Conservation (phyloP, 2,113 vertebrate species). For the Ictidomys tridecemlineatus region DNA sequence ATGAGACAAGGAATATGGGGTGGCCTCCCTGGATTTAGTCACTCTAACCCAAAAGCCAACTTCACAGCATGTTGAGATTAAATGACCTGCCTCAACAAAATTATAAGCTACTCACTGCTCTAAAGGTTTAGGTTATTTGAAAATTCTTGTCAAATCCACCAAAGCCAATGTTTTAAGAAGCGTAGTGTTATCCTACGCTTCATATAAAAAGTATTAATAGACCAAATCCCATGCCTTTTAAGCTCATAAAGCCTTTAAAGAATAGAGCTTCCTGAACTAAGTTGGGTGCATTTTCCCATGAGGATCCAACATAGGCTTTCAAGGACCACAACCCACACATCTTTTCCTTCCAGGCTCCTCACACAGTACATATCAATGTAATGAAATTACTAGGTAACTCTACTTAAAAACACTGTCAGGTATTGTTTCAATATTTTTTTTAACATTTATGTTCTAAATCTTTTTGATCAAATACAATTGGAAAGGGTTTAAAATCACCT, state of each 20-base stretch:
- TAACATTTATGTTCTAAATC: not conserved
- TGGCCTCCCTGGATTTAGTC: not conserved
- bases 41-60: not conserved
- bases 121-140: not conserved
- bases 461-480: slow-evolving; percentile 32
- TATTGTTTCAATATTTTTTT: slow-evolving; percentile 45
- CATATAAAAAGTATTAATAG: slow-evolving; percentile 4
- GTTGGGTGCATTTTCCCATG: not conserved
- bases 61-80: not conserved
- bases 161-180: slow-evolving; percentile 27
- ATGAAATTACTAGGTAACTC: not conserved
- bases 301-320: not conserved
- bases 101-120: not conserved
- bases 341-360: not conserved
- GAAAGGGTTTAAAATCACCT: slow-evolving; percentile 20
- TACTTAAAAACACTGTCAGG: slow-evolving; percentile 34
- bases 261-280: not conserved
- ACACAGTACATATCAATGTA: not conserved
- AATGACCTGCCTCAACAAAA: slow-evolving; percentile 26
- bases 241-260: slow-evolving; percentile 58
- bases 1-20: not conserved
- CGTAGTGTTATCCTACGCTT: not conserved
- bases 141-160: slow-evolving; percentile 4
- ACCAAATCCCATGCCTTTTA: not conserved
- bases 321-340: not conserved